Percentiles rank a stretch among this genome's conserved stretches.
These are phyloP conservation scores for Acanthosepion pharaonis DNA, from an alignment of 2,888 invertebrate species.

Conservation along the genomic window DNA sequence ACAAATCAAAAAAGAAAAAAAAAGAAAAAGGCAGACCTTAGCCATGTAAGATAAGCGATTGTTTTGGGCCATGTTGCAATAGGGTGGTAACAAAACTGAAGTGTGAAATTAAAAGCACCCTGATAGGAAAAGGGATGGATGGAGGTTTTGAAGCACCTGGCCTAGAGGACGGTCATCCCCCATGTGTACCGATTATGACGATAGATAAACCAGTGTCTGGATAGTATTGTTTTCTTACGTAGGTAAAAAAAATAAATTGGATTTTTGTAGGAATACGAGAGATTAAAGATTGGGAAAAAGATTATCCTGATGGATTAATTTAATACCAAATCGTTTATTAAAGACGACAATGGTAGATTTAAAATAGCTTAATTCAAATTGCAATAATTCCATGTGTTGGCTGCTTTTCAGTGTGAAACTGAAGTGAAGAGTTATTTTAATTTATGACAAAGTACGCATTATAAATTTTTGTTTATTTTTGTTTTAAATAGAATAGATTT, in stretches of 20 bases:
- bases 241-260: not conserved
- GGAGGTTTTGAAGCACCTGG: not conserved
- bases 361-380: not conserved
- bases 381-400: not conserved
- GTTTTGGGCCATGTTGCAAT: not conserved
- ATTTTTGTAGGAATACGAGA: not conserved
- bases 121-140: not conserved
- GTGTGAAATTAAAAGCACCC: not conserved
- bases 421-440: not conserved
- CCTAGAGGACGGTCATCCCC: not conserved
- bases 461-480: not conserved
- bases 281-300: not conserved
- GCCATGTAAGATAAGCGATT: not conserved
- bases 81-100: not conserved
- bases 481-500: not conserved
- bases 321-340: not conserved
- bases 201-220: conserved; percentile 13
- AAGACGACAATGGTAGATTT: not conserved
- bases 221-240: not conserved
- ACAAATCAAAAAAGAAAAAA: not conserved
- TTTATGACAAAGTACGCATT: not conserved
- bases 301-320: not conserved
- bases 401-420: not conserved
- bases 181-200: not conserved
- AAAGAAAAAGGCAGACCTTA: not conserved